Percentiles rank a stretch among this genome's conserved stretches.
Conservation (phyloP, 2,888 invertebrate genomes). For the Piscicola geometra region DNA sequence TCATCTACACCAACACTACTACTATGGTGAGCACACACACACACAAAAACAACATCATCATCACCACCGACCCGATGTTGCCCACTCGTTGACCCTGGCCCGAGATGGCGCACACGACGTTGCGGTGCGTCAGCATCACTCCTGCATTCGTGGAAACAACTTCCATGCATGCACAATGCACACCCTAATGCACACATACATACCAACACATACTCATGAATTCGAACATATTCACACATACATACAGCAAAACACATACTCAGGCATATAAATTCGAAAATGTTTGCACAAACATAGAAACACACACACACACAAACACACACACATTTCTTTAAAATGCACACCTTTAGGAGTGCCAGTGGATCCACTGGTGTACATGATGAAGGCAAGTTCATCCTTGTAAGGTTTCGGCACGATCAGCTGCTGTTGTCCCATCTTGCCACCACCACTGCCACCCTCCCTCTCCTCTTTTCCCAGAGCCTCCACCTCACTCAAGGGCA, state of each 20-base stretch:
- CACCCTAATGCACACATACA: not conserved
- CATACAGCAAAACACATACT: too few relatives aligned
- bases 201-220: too few relatives aligned
- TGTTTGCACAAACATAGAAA: too few relatives aligned
- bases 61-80: conserved; percentile 47
- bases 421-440: not conserved
- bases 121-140: conserved; percentile 57
- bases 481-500: not conserved
- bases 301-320: too few relatives aligned
- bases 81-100: conserved; percentile 55
- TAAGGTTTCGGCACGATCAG: conserved; percentile 51
- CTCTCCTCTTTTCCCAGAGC: not conserved
- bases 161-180: not conserved
- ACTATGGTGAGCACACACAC: too few relatives aligned
- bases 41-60: not conserved
- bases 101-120: conserved; percentile 57
- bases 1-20: too few relatives aligned
- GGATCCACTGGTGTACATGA: conserved; percentile 98
- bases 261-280: too few relatives aligned
- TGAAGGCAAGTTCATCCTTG: conserved; percentile 79
- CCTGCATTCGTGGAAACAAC: conserved; percentile 63
- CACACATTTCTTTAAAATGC: too few relatives aligned
- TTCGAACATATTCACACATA: not conserved
- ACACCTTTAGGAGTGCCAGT: conserved; percentile 89
- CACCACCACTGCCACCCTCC: not conserved